These are phyloP conservation scores for Dufourea novaeangliae DNA, from an alignment of 1,140 invertebrate genomes.

Conservation along the genomic window DNA sequence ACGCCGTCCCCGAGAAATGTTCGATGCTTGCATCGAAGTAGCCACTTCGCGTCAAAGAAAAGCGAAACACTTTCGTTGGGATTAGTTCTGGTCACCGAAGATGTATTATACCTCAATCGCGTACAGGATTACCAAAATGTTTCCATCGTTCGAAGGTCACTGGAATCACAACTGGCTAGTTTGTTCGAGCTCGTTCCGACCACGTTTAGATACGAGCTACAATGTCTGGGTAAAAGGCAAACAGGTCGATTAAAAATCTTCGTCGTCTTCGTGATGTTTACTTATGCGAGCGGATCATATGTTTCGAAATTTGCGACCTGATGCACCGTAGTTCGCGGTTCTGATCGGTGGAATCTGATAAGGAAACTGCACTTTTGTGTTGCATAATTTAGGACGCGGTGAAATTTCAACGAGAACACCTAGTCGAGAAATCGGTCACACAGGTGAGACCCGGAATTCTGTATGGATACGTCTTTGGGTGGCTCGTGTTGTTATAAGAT, in stretches of 20 bases:
- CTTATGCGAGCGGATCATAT: not conserved
- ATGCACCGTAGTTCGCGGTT: not conserved
- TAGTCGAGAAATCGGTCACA: too few relatives aligned
- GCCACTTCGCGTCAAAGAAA: not conserved
- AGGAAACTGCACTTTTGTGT: too few relatives aligned
- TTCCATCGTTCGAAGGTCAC: slow-evolving; percentile 9
- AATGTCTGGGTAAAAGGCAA: not conserved
- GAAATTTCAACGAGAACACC: too few relatives aligned
- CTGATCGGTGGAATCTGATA: too few relatives aligned
- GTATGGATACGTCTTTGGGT: too few relatives aligned
- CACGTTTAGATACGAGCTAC: too few relatives aligned
- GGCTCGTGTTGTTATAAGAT: too few relatives aligned
- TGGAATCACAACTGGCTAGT: not conserved
- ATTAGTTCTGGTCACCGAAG: not conserved
- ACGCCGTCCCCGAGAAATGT: not conserved
- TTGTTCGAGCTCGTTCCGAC: not conserved
- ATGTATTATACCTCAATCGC: not conserved
- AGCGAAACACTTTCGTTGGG: slow-evolving; percentile 1
- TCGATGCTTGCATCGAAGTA: not conserved
- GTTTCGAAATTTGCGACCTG: not conserved
- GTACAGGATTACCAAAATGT: not conserved
- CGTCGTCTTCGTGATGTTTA: too few relatives aligned
- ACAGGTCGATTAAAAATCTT: not conserved
- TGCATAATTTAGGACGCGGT: too few relatives aligned
- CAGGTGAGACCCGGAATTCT: too few relatives aligned